Percentiles rank a stretch among this genome's conserved stretches.
phyloP scores from a whole-genome alignment of 2,113 vertebrate species.

The Crocuta crocuta region DNA sequence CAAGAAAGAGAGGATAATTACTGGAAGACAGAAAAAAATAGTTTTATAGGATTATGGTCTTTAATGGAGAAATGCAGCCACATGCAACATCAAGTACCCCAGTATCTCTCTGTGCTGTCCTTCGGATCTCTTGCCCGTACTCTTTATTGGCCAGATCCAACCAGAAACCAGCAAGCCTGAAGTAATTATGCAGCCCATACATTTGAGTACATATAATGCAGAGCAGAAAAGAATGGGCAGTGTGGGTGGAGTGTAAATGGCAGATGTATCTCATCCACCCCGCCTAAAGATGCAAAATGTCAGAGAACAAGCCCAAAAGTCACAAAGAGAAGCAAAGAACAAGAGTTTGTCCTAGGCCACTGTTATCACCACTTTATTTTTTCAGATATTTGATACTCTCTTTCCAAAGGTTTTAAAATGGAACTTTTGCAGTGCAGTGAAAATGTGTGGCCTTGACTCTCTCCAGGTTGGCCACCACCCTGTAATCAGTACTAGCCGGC shows the following conservation, averaged over 20 bases:
- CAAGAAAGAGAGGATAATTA: background rate
- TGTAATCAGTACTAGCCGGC: background rate
- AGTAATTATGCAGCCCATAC: background rate
- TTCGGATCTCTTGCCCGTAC: background rate
- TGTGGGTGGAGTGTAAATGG: background rate
- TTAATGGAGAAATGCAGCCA: background rate
- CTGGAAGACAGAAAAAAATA: background rate
- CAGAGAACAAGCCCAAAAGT: background rate
- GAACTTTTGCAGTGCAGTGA: background rate
- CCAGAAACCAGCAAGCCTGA: background rate
- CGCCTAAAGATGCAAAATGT: background rate
- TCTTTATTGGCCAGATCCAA: background rate
- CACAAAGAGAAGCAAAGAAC: background rate
- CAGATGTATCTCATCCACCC: background rate
- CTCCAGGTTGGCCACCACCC: background rate
- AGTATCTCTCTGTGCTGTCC: background rate
- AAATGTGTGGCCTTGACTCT: background rate
- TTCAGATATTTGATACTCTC: background rate
- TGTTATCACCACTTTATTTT: background rate
- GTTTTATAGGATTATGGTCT: background rate
- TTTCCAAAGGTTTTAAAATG: background rate
- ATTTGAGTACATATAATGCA: background rate
- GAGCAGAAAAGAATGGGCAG: background rate
- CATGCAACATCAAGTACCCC: background rate
- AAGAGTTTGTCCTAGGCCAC: background rate